phyloP scores from a whole-genome alignment of 2,113 vertebrate species.

The Oxyruncus cristatus region DNA sequence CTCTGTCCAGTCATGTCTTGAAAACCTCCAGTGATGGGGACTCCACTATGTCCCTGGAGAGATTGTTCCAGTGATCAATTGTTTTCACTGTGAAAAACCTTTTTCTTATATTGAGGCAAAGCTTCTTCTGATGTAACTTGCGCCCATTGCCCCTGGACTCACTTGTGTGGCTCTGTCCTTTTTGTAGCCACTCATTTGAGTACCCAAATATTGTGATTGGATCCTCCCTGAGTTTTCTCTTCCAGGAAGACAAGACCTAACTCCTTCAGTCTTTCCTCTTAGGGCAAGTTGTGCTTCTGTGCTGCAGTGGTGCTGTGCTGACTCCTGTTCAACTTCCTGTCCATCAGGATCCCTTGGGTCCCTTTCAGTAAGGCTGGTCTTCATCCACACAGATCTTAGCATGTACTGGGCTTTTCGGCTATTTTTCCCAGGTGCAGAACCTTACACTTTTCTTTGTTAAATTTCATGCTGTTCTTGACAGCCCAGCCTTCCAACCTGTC shows the following conservation, averaged over 20 bases:
- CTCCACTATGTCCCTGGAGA: background rate
- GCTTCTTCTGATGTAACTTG: background rate
- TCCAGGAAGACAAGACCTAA: background rate
- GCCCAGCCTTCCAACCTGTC: background rate
- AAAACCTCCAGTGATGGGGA: background rate
- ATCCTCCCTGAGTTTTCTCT: background rate
- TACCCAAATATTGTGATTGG: background rate
- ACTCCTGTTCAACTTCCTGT: background rate
- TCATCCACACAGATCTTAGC: background rate
- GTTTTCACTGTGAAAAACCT: background rate
- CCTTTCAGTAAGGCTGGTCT: background rate
- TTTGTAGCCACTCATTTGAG: background rate
- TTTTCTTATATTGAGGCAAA: background rate
- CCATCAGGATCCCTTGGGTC: fast-evolving
- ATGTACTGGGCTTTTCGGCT: background rate
- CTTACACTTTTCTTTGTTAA: background rate
- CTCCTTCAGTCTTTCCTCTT: background rate
- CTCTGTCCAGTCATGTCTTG: background rate
- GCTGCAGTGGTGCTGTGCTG: background rate
- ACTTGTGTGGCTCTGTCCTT: background rate
- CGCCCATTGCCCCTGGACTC: background rate
- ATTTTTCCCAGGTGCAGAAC: background rate
- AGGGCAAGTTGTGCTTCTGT: background rate
- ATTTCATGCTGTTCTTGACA: background rate
- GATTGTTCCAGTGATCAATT: background rate